Conservation (phyloP, 2,113 vertebrate genomes). For the Pterophyllum scalare region DNA sequence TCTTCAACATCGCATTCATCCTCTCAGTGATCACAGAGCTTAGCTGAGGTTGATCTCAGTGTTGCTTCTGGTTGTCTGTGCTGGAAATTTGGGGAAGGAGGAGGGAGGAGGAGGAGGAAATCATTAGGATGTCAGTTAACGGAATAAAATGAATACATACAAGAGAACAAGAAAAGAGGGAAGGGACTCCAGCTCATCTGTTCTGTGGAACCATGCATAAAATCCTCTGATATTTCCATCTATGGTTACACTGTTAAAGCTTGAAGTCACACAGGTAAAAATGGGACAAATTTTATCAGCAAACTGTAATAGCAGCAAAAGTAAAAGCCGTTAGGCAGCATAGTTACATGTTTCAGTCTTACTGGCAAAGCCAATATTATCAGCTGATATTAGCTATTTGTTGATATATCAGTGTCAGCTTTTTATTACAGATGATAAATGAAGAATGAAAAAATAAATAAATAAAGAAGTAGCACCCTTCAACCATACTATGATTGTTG, state of each 20-base stretch:
- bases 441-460: not conserved
- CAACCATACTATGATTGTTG: not conserved
- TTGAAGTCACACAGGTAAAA: not conserved
- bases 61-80: not conserved
- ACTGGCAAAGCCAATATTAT: not conserved
- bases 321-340: not conserved
- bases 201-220: not conserved
- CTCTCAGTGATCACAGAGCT: not conserved
- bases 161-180: not conserved
- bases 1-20: constrained; percentile 1
- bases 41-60: not conserved
- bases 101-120: not conserved
- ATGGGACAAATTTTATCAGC: not conserved
- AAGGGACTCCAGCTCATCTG: not conserved
- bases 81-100: not conserved
- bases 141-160: not conserved
- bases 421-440: not conserved
- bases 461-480: not conserved
- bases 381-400: not conserved
- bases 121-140: not conserved
- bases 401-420: not conserved
- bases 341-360: not conserved
- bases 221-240: not conserved
- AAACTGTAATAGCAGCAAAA: constrained; percentile 2
- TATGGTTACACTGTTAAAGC: not conserved